Evolutionary conservation across 2,797 vertebrate genomes (phyloP).

Genomic region (Lagocephalus sceleratus): DNA sequence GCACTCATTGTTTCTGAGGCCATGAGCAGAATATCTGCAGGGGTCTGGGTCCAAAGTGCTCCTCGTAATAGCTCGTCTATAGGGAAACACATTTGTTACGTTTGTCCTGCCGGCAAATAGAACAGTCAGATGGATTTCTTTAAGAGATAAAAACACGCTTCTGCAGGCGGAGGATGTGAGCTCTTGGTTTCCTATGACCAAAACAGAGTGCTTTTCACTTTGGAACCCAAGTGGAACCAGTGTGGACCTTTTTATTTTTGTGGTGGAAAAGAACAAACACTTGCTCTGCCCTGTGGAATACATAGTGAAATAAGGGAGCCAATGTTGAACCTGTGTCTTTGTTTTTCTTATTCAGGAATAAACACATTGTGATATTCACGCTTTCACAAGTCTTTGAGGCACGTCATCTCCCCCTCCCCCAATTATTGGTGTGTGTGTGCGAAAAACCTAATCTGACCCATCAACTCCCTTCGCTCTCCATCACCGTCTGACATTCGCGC

Average conservation of each 20-base stretch:
- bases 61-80: conserved; percentile 59
- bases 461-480: conserved; percentile 4
- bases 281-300: no score
- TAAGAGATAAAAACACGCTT: conserved; percentile 11
- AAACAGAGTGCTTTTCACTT: neutral
- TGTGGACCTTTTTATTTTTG: no score
- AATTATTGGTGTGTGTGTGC: conserved; percentile 4
- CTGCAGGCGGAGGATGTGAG: conserved; percentile 4
- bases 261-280: no score
- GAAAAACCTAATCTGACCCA: conserved; percentile 8
- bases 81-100: conserved; percentile 62
- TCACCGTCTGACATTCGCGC: conserved; percentile 8
- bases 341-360: conserved; percentile 3
- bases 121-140: conserved; percentile 35
- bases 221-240: no score
- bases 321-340: no score
- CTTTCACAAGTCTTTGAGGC: conserved; percentile 9
- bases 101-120: conserved; percentile 45
- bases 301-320: no score
- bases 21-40: conserved; percentile 51
- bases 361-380: neutral
- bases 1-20: conserved; percentile 59
- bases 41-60: conserved; percentile 46
- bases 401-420: conserved; percentile 8
- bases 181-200: neutral